Base-by-base conservation (phyloP, 2,797 vertebrate genomes). In the Tokudaia tokunoshimensis region DNA sequence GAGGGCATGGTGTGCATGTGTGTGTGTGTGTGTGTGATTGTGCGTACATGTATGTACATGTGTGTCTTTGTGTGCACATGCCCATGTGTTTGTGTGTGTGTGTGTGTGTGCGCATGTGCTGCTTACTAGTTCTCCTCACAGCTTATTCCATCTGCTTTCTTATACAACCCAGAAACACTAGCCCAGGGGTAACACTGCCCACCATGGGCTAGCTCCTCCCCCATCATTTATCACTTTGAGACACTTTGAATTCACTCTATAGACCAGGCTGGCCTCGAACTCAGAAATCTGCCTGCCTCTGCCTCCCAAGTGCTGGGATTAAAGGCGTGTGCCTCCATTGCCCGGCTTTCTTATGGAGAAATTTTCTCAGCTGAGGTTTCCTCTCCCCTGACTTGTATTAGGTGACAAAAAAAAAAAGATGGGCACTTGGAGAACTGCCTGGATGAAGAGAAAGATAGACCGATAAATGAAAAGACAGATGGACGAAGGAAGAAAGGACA, bases 11-110 rank as follows among this genome's bases (percentile, higher is more conserved):
- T 31, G 59, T 72, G 67, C 8, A 14, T 15, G 3, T 3, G 0
- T 19, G 34, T n/a, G 6, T n/a, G 7, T n/a, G 34, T 70, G 67
- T 19, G 6, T 2, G 34, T 65, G 29, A 2, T 3, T 34, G 29
- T 67, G 31, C 15, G 29, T 29, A 4, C 1, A 0, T 34, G 31
- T 34, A 13, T 17, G 14, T 70, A 13, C 24, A 12, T 7, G 6
- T 8, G 15, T 2, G 0, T n/a, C 15, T 70, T 15, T 14, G 4
- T 67, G 31, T 34, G 15, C 8, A 0, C 19, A 6, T n/a, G 65
- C 6, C 11, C 11, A 6, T 15, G 7, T 19, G 17, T 9, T 15
- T 14, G 10, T 22, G 22, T 2, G 1, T 0, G 26, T 61, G 24
- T 26, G 63, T 65, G 22, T 13, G 63, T 2, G 1, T 0, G 0